phyloP scores from a whole-genome alignment of 2,888 invertebrate species.

The Rhagium mordax region DNA sequence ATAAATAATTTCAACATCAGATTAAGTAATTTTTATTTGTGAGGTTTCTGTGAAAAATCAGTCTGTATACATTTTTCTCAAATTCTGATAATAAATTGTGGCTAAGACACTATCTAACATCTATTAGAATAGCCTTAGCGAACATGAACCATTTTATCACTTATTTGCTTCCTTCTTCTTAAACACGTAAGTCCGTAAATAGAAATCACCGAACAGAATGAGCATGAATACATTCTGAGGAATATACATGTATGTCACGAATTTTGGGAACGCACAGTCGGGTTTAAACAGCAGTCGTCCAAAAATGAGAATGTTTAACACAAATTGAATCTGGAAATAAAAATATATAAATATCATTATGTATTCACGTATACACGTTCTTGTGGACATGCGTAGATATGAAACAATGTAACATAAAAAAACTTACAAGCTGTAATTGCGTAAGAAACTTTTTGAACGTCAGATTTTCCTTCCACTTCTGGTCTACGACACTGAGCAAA shows the following conservation, averaged over 20 bases:
- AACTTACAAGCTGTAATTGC: constrained; percentile 80
- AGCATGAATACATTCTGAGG: constrained; percentile 80
- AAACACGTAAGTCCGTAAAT: constrained; percentile 74
- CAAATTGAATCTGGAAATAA: constrained; percentile 74
- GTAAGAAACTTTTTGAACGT: constrained; percentile 91
- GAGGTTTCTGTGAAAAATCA: too few relatives aligned
- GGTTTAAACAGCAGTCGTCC: constrained; percentile 43
- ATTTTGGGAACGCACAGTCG: constrained; percentile 75
- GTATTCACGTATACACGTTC: too few relatives aligned
- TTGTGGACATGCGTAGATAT: too few relatives aligned
- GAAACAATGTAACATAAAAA: background rate
- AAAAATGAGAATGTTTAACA: constrained; percentile 69
- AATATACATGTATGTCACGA: constrained; percentile 72
- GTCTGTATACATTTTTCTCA: too few relatives aligned
- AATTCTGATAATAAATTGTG: too few relatives aligned
- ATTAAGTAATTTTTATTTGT: too few relatives aligned
- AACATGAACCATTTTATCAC: too few relatives aligned
- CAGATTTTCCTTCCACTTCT: constrained; percentile 77
- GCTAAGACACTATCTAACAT: too few relatives aligned
- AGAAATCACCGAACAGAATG: constrained; percentile 78
- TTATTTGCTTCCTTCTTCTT: too few relatives aligned
- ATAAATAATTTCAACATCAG: too few relatives aligned
- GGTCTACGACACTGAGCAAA: constrained; percentile 79
- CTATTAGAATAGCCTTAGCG: too few relatives aligned
- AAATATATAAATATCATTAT: too few relatives aligned